Conservation (phyloP, 2,888 invertebrate genomes). For the Drosophila buzzatii region DNA sequence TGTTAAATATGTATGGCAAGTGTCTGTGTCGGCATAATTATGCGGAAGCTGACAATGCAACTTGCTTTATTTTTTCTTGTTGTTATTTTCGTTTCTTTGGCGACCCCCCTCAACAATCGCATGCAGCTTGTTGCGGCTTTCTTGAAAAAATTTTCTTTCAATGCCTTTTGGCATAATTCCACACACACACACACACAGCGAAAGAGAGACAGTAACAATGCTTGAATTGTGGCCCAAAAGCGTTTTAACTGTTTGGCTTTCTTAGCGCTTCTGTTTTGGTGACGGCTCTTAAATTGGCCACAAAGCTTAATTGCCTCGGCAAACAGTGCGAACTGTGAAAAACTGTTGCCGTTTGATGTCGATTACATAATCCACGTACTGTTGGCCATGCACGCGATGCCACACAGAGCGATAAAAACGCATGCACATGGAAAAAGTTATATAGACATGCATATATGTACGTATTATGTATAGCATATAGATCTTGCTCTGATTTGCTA, state of each 20-base stretch:
- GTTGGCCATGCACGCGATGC: conserved; percentile 49
- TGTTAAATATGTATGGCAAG: conserved; percentile 50
- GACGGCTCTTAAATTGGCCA: conserved; percentile 55
- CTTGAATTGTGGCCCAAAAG: conserved; percentile 45
- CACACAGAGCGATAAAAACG: conserved; percentile 10
- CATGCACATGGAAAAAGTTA: conserved; percentile 3
- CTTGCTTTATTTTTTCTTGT: conserved; percentile 41
- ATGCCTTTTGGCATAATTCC: conserved; percentile 67
- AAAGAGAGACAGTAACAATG: conserved; percentile 4
- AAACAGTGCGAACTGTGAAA: conserved; percentile 34
- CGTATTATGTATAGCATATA: conserved; percentile 13
- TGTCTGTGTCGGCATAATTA: conserved; percentile 77
- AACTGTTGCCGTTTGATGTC: conserved; percentile 42
- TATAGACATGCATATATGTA: conserved; percentile 1
- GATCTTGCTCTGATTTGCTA: conserved; percentile 31
- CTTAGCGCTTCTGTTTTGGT: conserved; percentile 59
- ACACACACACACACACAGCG: conserved; percentile 24
- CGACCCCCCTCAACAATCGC: conserved; percentile 7
- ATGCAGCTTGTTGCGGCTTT: conserved; percentile 33
- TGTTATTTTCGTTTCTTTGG: conserved; percentile 10
- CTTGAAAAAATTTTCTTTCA: conserved; percentile 51
- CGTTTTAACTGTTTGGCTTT: conserved; percentile 33
- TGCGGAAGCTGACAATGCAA: conserved; percentile 81
- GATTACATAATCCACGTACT: conserved; percentile 47
- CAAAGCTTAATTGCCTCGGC: conserved; percentile 53